These are phyloP conservation scores for Drosophila sechellia DNA, from an alignment of 1,140 invertebrate species.

Conservation along the genomic window DNA sequence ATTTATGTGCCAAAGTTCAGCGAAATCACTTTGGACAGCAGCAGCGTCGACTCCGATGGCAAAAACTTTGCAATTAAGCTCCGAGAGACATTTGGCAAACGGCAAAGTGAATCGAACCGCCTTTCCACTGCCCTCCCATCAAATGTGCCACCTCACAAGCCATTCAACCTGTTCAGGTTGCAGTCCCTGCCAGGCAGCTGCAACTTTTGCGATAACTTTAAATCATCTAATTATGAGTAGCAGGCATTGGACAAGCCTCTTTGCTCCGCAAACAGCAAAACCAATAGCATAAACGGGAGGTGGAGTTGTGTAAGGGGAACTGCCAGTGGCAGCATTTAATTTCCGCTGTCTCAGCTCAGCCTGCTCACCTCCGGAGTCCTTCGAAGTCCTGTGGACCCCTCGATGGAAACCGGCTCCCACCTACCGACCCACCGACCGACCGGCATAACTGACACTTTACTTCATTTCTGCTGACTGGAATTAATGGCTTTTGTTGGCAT, in stretches of 20 bases:
- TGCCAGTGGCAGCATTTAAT: constrained; percentile 71
- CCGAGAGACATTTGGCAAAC: constrained; percentile 65
- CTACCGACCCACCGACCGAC: neutral
- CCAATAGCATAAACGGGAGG: constrained; percentile 6
- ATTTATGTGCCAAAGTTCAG: constrained; percentile 78
- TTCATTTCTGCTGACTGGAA: constrained; percentile 82
- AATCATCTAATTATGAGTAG: constrained; percentile 83
- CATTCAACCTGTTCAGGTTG: constrained; percentile 25
- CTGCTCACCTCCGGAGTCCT: constrained; percentile 7
- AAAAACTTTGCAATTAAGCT: constrained; percentile 79
- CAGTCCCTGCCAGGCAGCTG: constrained; percentile 34
- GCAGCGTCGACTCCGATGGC: constrained; percentile 9
- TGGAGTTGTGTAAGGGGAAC: constrained; percentile 7
- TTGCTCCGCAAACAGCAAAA: constrained; percentile 10
- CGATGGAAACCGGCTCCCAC: neutral
- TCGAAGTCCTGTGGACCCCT: constrained; percentile 1
- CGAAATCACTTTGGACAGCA: constrained; percentile 74
- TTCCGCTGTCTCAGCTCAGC: constrained; percentile 62
- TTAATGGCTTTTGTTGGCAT: constrained; percentile 83
- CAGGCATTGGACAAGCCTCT: constrained; percentile 57
- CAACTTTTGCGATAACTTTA: constrained; percentile 83
- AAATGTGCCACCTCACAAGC: constrained; percentile 3
- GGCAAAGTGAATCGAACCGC: constrained; percentile 67
- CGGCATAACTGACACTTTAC: constrained; percentile 78
- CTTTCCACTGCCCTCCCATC: neutral